phyloP scores from a whole-genome alignment of 2,888 invertebrate genomes.

The Siphlonurus alternatus region DNA sequence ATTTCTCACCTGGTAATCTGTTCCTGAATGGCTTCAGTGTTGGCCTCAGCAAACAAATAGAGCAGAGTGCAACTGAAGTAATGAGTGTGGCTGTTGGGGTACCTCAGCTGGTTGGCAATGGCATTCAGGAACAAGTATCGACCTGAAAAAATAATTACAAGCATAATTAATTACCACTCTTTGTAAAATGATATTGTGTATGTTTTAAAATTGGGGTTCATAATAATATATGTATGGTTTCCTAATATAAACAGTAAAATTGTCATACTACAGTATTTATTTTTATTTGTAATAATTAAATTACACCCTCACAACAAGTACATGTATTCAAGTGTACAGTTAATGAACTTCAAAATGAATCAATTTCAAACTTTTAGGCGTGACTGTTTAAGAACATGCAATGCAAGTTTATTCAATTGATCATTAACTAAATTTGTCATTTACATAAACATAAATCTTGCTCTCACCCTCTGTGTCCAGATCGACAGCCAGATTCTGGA shows the following conservation, averaged over 20 bases:
- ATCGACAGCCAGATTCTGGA: constrained; percentile 96
- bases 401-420: too few species aligned
- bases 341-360: too few species aligned
- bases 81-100: constrained; percentile 99
- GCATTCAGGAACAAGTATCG: constrained; percentile 95
- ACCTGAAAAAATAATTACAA: constrained; percentile 17
- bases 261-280: too few species aligned
- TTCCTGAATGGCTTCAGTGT: constrained; percentile 94
- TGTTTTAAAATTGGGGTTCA: too few species aligned
- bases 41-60: constrained; percentile 94
- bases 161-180: neutral
- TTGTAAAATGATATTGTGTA: too few species aligned
- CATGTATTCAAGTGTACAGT: too few species aligned
- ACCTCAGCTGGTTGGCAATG: constrained; percentile 95
- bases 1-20: constrained; percentile 59
- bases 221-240: too few species aligned
- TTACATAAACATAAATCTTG: neutral
- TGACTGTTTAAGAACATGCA: too few species aligned
- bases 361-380: too few species aligned
- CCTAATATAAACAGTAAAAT: too few species aligned
- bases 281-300: neutral
- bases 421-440: too few species aligned
- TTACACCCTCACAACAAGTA: too few species aligned
- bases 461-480: constrained; percentile 84
- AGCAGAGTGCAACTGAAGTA: constrained; percentile 97